Evolutionary conservation across 1,140 invertebrate species (phyloP).

Genomic region (Dinothrombium tinctorium): DNA sequence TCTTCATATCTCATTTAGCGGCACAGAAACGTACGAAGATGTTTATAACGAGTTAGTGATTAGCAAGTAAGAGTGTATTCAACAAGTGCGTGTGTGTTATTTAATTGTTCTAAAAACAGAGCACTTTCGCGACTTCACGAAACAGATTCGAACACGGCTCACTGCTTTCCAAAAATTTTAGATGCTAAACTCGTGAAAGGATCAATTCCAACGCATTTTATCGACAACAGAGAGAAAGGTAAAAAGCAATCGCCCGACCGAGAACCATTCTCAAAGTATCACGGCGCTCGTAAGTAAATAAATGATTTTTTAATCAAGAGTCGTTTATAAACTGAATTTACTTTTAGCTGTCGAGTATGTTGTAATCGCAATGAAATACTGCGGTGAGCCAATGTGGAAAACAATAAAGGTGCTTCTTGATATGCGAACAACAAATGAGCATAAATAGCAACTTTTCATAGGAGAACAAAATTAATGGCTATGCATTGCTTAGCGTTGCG

Average conservation of each 20-base stretch:
- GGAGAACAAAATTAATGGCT: background rate
- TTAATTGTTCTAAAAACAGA: too few relatives aligned
- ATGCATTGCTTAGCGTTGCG: constrained; percentile 21
- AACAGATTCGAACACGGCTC: background rate
- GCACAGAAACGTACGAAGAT: background rate
- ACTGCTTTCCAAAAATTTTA: background rate
- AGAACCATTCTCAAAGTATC: background rate
- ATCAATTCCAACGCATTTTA: background rate
- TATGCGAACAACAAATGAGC: too few relatives aligned
- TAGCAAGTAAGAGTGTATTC: too few relatives aligned
- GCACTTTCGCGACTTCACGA: background rate
- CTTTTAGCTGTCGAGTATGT: background rate
- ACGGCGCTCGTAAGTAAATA: background rate
- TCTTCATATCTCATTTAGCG: background rate
- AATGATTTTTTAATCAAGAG: background rate
- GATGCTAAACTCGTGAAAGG: background rate
- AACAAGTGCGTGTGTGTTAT: too few relatives aligned
- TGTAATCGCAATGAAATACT: background rate
- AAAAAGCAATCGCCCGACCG: background rate
- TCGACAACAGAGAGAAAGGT: background rate
- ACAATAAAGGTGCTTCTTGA: background rate
- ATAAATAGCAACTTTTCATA: too few relatives aligned
- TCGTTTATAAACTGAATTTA: background rate
- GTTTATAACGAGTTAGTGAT: background rate
- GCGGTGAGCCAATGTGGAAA: background rate